These are phyloP conservation scores for Neoitamus cyanurus DNA, from an alignment of 2,888 invertebrate genomes.

Conservation along the genomic window DNA sequence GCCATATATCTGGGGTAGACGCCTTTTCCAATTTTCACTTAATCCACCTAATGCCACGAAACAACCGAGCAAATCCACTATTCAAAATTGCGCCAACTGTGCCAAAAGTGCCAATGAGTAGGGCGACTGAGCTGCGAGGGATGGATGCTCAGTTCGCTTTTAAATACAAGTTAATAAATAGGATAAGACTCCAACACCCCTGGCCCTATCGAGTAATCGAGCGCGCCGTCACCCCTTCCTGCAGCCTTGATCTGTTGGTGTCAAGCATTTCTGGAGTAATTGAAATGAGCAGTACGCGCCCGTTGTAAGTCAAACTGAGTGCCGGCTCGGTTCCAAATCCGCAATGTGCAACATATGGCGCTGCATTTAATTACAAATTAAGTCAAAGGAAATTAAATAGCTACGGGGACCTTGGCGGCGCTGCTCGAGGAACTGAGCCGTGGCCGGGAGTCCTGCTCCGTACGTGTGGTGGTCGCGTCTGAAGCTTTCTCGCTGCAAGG, in stretches of 20 bases:
- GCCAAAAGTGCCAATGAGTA: constrained; percentile 22
- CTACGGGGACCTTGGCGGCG: background rate
- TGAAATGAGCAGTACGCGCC: constrained; percentile 38
- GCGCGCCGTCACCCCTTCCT: background rate
- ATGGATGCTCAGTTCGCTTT: constrained; percentile 22
- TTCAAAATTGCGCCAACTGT: constrained; percentile 35
- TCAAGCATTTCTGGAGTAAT: constrained; percentile 2
- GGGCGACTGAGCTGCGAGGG: background rate
- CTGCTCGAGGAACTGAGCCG: background rate
- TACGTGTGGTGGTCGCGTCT: background rate
- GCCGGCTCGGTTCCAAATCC: constrained; percentile 18
- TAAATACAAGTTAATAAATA: constrained; percentile 44
- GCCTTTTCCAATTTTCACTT: background rate
- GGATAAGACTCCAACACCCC: constrained; percentile 12
- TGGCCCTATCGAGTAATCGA: background rate
- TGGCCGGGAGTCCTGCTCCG: background rate
- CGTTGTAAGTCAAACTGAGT: background rate
- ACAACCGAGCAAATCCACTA: constrained; percentile 10
- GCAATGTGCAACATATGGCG: constrained; percentile 53
- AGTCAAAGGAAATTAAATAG: constrained; percentile 47
- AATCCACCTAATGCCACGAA: constrained; percentile 31
- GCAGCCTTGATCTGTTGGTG: constrained; percentile 23
- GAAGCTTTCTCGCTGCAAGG: background rate
- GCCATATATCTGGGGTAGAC: background rate
- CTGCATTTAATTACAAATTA: constrained; percentile 55